Percentiles rank a stretch among this genome's conserved stretches.
Conservation (phyloP, 2,888 invertebrate genomes). For the Cephus pulcher region DNA sequence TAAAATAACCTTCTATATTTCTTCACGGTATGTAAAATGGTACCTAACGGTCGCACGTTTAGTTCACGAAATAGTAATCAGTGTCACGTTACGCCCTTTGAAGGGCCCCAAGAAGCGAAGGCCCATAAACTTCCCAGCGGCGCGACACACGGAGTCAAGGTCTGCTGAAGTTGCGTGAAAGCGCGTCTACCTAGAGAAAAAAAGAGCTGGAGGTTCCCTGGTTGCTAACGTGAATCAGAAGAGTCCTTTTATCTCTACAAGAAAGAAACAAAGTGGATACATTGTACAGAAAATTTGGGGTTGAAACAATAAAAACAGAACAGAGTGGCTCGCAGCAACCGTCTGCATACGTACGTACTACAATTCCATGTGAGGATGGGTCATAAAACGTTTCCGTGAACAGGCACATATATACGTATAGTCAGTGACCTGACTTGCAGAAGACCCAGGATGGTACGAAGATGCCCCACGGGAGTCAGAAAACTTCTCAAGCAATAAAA, state of each 20-base stretch:
- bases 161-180: constrained; percentile 35
- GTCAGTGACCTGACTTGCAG: not conserved
- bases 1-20: not conserved
- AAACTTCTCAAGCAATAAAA: not conserved
- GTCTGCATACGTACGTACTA: not conserved
- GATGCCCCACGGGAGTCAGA: not conserved
- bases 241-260: not conserved
- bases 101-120: constrained; percentile 38
- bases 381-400: not conserved
- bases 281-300: not conserved
- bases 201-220: not conserved
- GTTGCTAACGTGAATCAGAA: not conserved
- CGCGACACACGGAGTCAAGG: constrained; percentile 49
- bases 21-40: not conserved
- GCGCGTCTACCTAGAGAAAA: constrained; percentile 15
- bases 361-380: not conserved
- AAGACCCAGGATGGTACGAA: not conserved
- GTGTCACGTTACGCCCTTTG: constrained; percentile 52
- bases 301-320: not conserved
- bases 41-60: constrained; percentile 11
- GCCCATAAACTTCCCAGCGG: constrained; percentile 45
- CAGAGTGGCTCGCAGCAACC: not conserved
- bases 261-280: not conserved
- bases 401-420: not conserved
- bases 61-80: constrained; percentile 50